Base-by-base conservation (phyloP, 2,797 vertebrate species). In the Argyrosomus regius region DNA sequence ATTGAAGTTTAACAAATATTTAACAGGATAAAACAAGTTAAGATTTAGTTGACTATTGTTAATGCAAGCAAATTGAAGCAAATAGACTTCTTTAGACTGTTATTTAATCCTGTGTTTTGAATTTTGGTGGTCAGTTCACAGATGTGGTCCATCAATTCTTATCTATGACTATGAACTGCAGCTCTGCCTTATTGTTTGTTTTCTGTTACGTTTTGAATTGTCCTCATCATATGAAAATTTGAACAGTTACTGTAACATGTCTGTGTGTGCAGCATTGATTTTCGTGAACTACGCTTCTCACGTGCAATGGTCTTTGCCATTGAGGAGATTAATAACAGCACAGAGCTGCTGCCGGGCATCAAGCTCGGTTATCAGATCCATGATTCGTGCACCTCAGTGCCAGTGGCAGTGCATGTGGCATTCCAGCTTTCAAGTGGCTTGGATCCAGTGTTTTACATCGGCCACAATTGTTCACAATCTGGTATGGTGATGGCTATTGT, bases 271-370 rank as follows among this genome's bases (percentile, higher is more conserved):
- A 87, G 91, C 13, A 66, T 92, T 8, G 46, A 85, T 24, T 41
- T 73, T 3, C 90, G 87, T 22, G 90, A 88, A 45, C 72, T 92
- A 49, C 89, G 83, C 52, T 89, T 91, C 24, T 77, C 88, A 0
- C 88, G 84, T 0, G 53, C 91, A 31, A 89, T 93, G 91, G 18
- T 88, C 4, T 93, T 90, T 26, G 87, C 92, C 18, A 84, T 93
- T 0, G 78, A 91, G 3, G 93, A 94, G 45, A 92, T 94, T 4
- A 93, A 94, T 78, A 91, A 89, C 89, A 93, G 88, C 70, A 72
- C 87, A 0, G 58, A 83, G 8, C 88, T 94, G 12, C 80, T 94
- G 31, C 92, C 92, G 0, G 88, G 85, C 2, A 45, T 93, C 39
- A 86, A 5, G 8, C 80, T 94, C 2, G 93, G 93, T 58, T 94